Evolutionary conservation across 2,888 invertebrate species (phyloP), one percentile per base, ranked within the genome.

Genomic region (Clunio marinus): DNA sequence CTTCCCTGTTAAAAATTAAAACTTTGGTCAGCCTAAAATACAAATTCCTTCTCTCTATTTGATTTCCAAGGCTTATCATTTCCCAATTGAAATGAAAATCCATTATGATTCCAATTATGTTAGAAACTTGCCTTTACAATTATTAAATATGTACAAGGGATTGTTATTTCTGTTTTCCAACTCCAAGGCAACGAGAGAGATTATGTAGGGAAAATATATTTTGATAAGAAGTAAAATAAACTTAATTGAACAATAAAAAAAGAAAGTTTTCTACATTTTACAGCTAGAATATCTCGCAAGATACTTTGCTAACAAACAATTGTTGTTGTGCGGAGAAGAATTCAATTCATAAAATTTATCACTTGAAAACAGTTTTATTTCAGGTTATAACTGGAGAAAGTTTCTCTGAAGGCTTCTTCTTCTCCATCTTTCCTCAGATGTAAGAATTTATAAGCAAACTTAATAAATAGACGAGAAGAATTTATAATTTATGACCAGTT

Each of bases 161-260:
- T 51, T n/a, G 8, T 45, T 45, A 7, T 45, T n/a, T n/a, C n/a
- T n/a, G n/a, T 45, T 45, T 45, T 4, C 45, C 45, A 45, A 15
- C 5, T 45, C 5, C n/a, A 45, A 15, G n/a, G 45, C 15, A 15
- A n/a, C n/a, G n/a, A n/a, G n/a, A 45, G 45, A 15, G 15, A 45
- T 45, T 45, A 32, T 45, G 45, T 45, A 7, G 45, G 45, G 15
- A 45, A 7, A 32, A n/a, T n/a, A 32, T 32, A 32, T n/a, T n/a
- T 5, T 45, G 45, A 45, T 45, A 45, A 45, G 45, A 45, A 45
- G 45, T 10, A 45, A 15, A 45, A 45, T 45, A 45, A 45, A 45
- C n/a, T 15, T 5, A 45, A 45, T 32, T 45, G 45, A 45, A 15
- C 8, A 8, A 15, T 45, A 10, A 15, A 45, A 45, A n/a, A n/a